Base-by-base conservation (phyloP, 2,797 vertebrate species). In the Nyctibius grandis region DNA sequence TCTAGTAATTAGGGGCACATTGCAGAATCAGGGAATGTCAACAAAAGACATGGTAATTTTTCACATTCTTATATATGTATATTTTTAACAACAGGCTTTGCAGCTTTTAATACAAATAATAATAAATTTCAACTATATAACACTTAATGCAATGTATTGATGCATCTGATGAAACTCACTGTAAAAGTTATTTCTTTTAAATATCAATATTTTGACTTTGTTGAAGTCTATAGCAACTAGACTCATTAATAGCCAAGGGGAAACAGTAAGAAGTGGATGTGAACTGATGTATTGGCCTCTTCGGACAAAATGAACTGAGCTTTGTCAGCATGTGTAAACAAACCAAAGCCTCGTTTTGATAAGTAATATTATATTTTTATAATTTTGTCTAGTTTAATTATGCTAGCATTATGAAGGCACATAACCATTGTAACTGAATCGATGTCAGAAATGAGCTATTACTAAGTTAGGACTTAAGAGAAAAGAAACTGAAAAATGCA, bases 311-410 rank as follows among this genome's bases (percentile, higher is more conserved):
- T 31, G 20, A 93, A 48, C 47, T 67, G 67, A 90, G 44, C 18
- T 80, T 93, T 78, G 51, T 89, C 75, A 85, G 73, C 21, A 4
- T 22, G 15, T 42, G 28, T 75, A 89, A 91, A 84, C 64, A 87
- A 76, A 26, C 14, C 51, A 73, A 80, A 81, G 31, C 57, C 48
- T 85, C 4, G 5, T 57, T 96, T 84, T 81, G 91, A 85, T 75
- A 88, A 91, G 22, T 56, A 83, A 69, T 63, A 75, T 31, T 94
- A 47, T 42, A 26, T 85, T 95, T 95, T 88, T 50, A 77, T 93
- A 65, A 74, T 88, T 56, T 77, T 76, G 29, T 68, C 69, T 81
- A 74, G 89, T 88, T 85, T 79, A 92, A 78, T 93, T 93, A 85
- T 31, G 26, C 22, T 56, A 50, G 34, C 34, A 36, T 91, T 80